A percentile compares a stretch with the other conserved stretches of the same genome.
Evolutionary conservation across 2,113 vertebrate species (phyloP).

Genomic region (Mola mola): DNA sequence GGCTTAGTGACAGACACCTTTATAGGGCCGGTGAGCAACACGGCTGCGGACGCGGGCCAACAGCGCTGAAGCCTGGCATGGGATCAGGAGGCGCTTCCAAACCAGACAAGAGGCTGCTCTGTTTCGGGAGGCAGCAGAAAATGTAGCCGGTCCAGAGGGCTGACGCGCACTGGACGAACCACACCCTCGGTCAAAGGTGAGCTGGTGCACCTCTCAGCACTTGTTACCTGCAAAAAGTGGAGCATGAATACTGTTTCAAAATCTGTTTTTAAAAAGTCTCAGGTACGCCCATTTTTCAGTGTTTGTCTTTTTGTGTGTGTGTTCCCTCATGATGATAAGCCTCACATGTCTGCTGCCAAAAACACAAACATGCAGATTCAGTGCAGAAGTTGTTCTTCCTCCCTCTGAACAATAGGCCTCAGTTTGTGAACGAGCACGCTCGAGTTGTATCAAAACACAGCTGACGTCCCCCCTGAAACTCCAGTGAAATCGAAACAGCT

Average conservation of each 20-base stretch:
- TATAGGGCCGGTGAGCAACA: conserved; percentile 60
- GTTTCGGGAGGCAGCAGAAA: conserved; percentile 58
- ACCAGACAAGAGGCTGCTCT: conserved; percentile 67
- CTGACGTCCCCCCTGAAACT: too few species aligned
- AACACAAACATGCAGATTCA: too few species aligned
- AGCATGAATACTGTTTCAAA: conserved; percentile 1
- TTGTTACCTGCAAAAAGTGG: conserved; percentile 28
- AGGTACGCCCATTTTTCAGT: too few species aligned
- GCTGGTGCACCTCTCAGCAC: conserved; percentile 19
- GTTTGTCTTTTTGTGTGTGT: too few species aligned
- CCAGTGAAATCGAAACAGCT: too few species aligned
- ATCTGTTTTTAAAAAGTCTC: too few species aligned
- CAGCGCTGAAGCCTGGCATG: conserved; percentile 37
- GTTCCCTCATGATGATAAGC: too few species aligned
- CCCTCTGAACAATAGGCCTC: too few species aligned
- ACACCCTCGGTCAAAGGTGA: conserved; percentile 44
- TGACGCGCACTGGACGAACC: conserved; percentile 20
- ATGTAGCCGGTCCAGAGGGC: conserved; percentile 38
- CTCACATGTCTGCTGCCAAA: too few species aligned
- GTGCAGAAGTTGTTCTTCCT: too few species aligned
- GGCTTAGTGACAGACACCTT: conserved; percentile 63
- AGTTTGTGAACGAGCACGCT: too few species aligned
- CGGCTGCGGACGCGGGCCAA: conserved; percentile 22
- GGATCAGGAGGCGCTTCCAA: conserved; percentile 57
- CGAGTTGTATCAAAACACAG: too few species aligned